Base-by-base conservation (phyloP, 2,888 invertebrate species). In the Leucania comma region DNA sequence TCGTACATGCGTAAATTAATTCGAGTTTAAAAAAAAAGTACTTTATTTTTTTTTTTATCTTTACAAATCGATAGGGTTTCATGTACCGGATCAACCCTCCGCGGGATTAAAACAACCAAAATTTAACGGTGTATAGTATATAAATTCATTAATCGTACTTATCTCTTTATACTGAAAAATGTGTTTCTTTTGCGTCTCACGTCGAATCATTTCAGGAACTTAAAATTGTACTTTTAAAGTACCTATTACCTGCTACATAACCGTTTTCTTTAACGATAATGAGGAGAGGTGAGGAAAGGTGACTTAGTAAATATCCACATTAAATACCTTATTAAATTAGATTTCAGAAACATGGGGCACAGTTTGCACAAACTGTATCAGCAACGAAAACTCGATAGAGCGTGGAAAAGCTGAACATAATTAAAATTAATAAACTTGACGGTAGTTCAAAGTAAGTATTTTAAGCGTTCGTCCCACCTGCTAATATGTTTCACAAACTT, bases 391-490 rank as follows among this genome's bases (percentile, higher is more conserved):
- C 24, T 54, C 63, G 24, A 70, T 64, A 48, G 22, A 75, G 50
- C 64, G 64, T 68, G 69, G 61, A 69, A 76, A 71, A 71, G 58
- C 69, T 56, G 67, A 71, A 64, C 74, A 72, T 75, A 75, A 78
- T 75, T 80, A 69, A 81, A 82, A 78, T 82, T 68, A 77, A 81
- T 82, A 77, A 77, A 71, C 76, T 66, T 68, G 61, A 61, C 72
- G 51, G 68, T 67, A 82, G 56, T 76, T 74, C 64, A 64, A 57
- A 60, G 66, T 54, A 57, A 73, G 75, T 75, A 72, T 75, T 82
- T 78, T 62, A 80, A 72, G 63, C 54, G 58, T n/a, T 35, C 65
- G 72, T 61, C 35, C 70, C 75, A 80, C 75, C 69, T 78, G 71
- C 62, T 82, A 68, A 75, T 80, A 76, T 67, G 69, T 82, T 80